phyloP scores from a whole-genome alignment of 2,888 invertebrate species.

The Griposia aprilina region DNA sequence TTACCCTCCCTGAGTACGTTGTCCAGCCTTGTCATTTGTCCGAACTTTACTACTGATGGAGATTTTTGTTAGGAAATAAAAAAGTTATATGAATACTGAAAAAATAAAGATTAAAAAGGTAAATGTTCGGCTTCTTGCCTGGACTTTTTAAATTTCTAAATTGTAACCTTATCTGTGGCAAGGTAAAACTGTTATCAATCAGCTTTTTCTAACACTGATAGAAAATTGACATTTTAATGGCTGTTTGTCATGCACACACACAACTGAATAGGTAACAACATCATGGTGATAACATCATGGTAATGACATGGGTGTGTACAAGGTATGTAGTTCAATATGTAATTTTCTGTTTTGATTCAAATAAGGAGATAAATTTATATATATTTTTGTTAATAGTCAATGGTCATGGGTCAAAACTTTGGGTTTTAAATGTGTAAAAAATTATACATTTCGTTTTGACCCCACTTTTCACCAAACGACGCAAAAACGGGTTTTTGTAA shows the following conservation, averaged over 20 bases:
- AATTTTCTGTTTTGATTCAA: not conserved
- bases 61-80: not conserved
- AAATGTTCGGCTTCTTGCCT: not conserved
- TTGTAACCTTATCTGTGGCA: not conserved
- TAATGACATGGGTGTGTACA: constrained; percentile 1
- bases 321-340: not conserved
- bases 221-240: constrained; percentile 37
- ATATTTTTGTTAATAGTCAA: no score
- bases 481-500: not conserved
- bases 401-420: no score
- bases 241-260: constrained; percentile 28
- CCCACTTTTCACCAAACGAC: not conserved
- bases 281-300: constrained; percentile 12
- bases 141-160: not conserved
- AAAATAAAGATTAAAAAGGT: not conserved
- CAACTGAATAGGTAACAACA: constrained; percentile 4
- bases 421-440: no score
- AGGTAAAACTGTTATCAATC: constrained; percentile 15
- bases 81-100: not conserved
- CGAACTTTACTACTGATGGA: no score
- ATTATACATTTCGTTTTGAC: no score
- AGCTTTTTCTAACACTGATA: constrained; percentile 20
- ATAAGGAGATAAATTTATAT: not conserved
- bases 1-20: not conserved
- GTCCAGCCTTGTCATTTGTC: no score